Evolutionary conservation across 2,888 invertebrate genomes (phyloP), one percentile per base, ranked within the genome.

Genomic region (Plemyria rubiginata): DNA sequence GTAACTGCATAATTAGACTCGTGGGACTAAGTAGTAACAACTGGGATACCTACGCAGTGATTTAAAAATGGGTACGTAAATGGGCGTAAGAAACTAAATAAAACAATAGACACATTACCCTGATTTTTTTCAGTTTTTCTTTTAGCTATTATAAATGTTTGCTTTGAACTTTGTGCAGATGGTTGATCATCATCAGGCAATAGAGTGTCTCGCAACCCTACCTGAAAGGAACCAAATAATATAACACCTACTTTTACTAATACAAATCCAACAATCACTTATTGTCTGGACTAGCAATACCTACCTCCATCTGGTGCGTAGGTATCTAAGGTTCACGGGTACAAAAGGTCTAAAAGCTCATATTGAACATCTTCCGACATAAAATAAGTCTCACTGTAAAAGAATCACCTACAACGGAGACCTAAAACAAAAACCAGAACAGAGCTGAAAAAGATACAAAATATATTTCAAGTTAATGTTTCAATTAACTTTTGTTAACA

Each of bases 291-390:
- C 52, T 56, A 53, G 3, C 13, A 28, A 40, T 82, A 90, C 90
- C 88, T 82, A 90, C 90, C 88, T 89, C 90, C 90, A 89, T 90
- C 81, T 81, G 74, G 28, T 46, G 46, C 43, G 28, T 40, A n/a
- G n/a, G n/a, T n/a, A 32, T 66, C 36, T 38, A 8, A 69, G 74
- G 70, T 68, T 70, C 68, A 15, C 13, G 64, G 72, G 69, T 72
- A 73, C 70, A 72, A 66, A 70, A 67, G 67, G 73, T 65, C 73
- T 83, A 84, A 70, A 76, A 62, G 70, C 72, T 73, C 72, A 70
- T 76, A 72, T 72, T 76, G 76, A 68, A 67, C 82, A 82, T 85
- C 70, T 71, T 85, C 75, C 69, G 72, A 73, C 65, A 77, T 77
- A 77, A 72, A 76, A 76, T 75, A 78, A 70, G 69, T 74, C 72